Evolutionary conservation across 2,888 invertebrate species (phyloP).

Genomic region (Andricus quercusramuli): DNA sequence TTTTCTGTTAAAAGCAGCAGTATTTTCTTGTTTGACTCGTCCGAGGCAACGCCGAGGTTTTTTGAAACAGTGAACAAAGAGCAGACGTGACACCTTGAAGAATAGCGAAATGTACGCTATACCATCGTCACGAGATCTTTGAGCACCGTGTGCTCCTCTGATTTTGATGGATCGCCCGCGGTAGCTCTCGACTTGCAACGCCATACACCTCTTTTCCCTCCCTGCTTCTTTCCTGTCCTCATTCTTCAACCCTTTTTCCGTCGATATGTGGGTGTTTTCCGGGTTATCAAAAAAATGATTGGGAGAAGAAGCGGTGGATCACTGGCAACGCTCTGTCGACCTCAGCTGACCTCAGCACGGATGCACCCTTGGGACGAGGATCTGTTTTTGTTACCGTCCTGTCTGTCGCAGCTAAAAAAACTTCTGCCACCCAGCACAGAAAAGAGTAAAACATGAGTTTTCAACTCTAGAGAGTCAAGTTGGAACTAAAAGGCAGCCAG

Average conservation of each 20-base stretch:
- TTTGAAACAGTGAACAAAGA: slow-evolving; percentile 38
- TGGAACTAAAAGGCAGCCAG: slow-evolving; percentile 7
- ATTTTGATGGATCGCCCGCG: slow-evolving; percentile 65
- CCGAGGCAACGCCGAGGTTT: slow-evolving; percentile 30
- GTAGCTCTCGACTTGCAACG: slow-evolving; percentile 17
- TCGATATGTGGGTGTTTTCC: slow-evolving; percentile 53
- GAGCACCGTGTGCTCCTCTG: slow-evolving; percentile 50
- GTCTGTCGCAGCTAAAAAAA: slow-evolving; percentile 40
- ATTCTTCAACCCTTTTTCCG: neutral
- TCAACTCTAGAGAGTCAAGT: neutral
- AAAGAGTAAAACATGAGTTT: slow-evolving; percentile 30
- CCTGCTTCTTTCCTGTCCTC: neutral
- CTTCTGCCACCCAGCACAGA: slow-evolving; percentile 27
- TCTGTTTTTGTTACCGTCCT: slow-evolving; percentile 49
- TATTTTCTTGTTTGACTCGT: slow-evolving; percentile 27
- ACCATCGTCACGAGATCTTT: slow-evolving; percentile 37
- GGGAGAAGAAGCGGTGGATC: slow-evolving; percentile 50
- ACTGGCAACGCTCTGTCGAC: slow-evolving; percentile 18
- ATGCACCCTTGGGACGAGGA: slow-evolving; percentile 55
- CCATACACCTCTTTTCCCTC: slow-evolving; percentile 7
- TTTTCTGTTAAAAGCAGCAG: slow-evolving; percentile 14
- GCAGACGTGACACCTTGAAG: slow-evolving; percentile 47
- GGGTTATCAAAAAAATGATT: slow-evolving; percentile 60
- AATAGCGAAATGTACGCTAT: slow-evolving; percentile 59
- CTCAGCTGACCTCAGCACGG: slow-evolving; percentile 61